Percentiles rank a stretch among this genome's conserved stretches.
These are phyloP conservation scores for Xylota sylvarum DNA, from an alignment of 2,888 invertebrate genomes.

Conservation along the genomic window DNA sequence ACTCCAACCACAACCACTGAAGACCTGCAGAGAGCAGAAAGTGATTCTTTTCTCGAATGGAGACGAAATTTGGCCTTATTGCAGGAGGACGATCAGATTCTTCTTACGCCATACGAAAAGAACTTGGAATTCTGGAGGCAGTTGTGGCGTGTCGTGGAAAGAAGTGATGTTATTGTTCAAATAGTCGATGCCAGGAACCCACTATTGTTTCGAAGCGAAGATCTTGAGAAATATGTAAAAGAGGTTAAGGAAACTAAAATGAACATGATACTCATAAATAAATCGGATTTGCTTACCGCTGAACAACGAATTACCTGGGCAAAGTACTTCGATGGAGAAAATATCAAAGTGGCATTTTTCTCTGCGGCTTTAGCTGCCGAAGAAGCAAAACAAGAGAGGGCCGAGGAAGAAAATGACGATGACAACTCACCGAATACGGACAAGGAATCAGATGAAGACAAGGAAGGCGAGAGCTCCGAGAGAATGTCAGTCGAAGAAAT, in stretches of 20 bases:
- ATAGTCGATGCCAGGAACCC: slow-evolving; percentile 99
- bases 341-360: slow-evolving; percentile 94
- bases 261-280: slow-evolving; percentile 96
- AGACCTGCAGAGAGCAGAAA: slow-evolving; percentile 92
- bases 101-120: slow-evolving; percentile 98
- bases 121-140: slow-evolving; percentile 99
- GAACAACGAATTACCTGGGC: slow-evolving; percentile 94
- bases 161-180: slow-evolving; percentile 96
- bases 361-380: slow-evolving; percentile 90
- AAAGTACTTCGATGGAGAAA: slow-evolving; percentile 90
- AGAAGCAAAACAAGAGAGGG: slow-evolving; percentile 83
- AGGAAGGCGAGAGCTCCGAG: slow-evolving; percentile 9
- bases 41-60: slow-evolving; percentile 95
- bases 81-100: slow-evolving; percentile 91
- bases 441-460: slow-evolving; percentile 62
- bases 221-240: slow-evolving; percentile 94
- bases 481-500: slow-evolving; percentile 83
- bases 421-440: slow-evolving; percentile 14
- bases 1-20: slow-evolving; percentile 90
- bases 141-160: slow-evolving; percentile 99
- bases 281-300: slow-evolving; percentile 95
- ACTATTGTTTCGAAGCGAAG: slow-evolving; percentile 95
- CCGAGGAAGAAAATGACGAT: slow-evolving; percentile 50
- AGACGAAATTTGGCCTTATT: slow-evolving; percentile 91
- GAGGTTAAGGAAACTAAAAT: slow-evolving; percentile 90